Conservation (phyloP, 2,113 vertebrate genomes). For the Gasterosteus aculeatus region DNA sequence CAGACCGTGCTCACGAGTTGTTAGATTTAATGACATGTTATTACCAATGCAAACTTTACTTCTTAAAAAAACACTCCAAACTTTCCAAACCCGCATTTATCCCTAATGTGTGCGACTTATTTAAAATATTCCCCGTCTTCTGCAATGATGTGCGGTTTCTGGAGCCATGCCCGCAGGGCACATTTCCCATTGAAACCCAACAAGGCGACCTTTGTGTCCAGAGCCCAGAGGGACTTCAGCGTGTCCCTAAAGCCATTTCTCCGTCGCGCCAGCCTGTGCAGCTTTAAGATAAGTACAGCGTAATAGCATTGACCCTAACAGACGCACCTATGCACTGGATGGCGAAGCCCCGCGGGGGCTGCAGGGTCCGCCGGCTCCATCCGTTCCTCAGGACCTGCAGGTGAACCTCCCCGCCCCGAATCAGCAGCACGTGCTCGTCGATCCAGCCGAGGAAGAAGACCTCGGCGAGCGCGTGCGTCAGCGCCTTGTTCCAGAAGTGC, state of each 20-base stretch:
- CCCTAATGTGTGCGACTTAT: background rate
- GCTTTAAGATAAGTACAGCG: background rate
- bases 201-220: background rate
- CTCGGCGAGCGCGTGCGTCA: conserved; percentile 89
- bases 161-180: background rate
- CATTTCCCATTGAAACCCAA: background rate
- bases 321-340: conserved; percentile 90
- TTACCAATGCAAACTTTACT: background rate
- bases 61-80: background rate
- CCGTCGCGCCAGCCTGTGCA: background rate
- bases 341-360: conserved; percentile 88
- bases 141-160: background rate
- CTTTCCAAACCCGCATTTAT: background rate
- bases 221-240: background rate
- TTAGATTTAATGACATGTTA: conserved; percentile 12
- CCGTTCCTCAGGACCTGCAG: conserved; percentile 92
- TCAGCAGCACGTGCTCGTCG: conserved; percentile 91
- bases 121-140: background rate
- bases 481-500: conserved; percentile 93
- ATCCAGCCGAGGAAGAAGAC: conserved; percentile 96
- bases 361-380: conserved; percentile 89
- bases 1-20: background rate
- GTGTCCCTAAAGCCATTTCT: background rate
- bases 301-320: background rate
- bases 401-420: conserved; percentile 91